phyloP scores from a whole-genome alignment of 2,888 invertebrate genomes.

The Ectemnius cavifrons region DNA sequence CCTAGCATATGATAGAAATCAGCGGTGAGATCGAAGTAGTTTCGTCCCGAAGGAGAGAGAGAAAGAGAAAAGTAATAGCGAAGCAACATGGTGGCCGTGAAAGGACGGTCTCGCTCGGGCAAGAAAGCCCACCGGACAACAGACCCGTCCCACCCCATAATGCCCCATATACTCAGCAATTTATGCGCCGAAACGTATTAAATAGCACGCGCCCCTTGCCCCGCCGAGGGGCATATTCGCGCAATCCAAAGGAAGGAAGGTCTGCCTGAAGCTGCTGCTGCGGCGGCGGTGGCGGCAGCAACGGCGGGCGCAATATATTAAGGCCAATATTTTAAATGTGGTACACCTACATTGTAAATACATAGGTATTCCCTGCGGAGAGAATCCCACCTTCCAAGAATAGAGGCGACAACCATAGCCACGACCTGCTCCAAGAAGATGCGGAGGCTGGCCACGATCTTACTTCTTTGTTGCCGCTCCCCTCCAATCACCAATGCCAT shows the following conservation, averaged over 20 bases:
- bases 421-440: not conserved
- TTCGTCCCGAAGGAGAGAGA: not conserved
- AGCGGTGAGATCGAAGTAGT: not conserved
- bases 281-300: slow-evolving; percentile 42
- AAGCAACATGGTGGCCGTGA: slow-evolving; percentile 61
- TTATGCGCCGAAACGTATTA: slow-evolving; percentile 76
- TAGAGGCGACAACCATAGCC: slow-evolving; percentile 52
- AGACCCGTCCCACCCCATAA: slow-evolving; percentile 65
- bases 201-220: slow-evolving; percentile 63
- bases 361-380: slow-evolving; percentile 61
- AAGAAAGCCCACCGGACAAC: slow-evolving; percentile 46
- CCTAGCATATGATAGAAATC: not conserved
- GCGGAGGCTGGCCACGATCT: not conserved
- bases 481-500: not conserved
- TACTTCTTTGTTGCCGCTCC: not conserved
- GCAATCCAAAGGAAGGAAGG: slow-evolving; percentile 29
- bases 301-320: slow-evolving; percentile 62
- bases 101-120: slow-evolving; percentile 54
- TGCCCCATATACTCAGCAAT: slow-evolving; percentile 76
- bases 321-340: slow-evolving; percentile 73
- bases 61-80: slow-evolving; percentile 33
- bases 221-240: slow-evolving; percentile 25
- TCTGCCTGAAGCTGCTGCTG: slow-evolving; percentile 27
- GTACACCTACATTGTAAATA: slow-evolving; percentile 75
- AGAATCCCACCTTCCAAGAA: slow-evolving; percentile 68